These are phyloP conservation scores for Drosophila subobscura DNA, from an alignment of 1,140 invertebrate genomes.

Conservation along the genomic window DNA sequence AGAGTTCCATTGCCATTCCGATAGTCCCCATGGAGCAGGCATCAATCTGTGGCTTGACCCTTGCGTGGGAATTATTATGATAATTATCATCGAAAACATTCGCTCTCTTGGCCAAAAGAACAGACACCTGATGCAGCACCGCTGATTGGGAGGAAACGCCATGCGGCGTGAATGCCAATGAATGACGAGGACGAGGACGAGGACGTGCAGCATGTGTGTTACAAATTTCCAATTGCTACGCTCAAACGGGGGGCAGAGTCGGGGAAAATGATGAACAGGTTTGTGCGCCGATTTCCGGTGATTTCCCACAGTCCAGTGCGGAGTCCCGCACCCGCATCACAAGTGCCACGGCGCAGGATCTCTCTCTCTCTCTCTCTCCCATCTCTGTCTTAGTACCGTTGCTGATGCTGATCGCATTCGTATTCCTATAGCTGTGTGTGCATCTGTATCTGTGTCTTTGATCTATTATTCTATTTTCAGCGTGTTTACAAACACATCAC, in stretches of 20 bases:
- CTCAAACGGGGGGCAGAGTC: neutral
- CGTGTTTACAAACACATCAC: slow-evolving; percentile 79
- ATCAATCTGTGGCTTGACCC: slow-evolving; percentile 26
- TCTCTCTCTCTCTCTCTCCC: neutral
- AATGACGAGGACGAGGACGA: slow-evolving; percentile 8
- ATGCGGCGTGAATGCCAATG: slow-evolving; percentile 15
- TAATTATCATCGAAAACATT: slow-evolving; percentile 29
- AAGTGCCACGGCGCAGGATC: slow-evolving; percentile 40
- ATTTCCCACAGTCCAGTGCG: slow-evolving; percentile 32
- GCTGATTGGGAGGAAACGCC: slow-evolving; percentile 47
- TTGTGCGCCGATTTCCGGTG: slow-evolving; percentile 44
- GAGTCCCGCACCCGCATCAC: slow-evolving; percentile 41
- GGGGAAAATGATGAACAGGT: slow-evolving; percentile 26
- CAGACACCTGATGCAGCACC: slow-evolving; percentile 38
- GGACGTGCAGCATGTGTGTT: slow-evolving; percentile 66
- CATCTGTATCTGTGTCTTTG: slow-evolving; percentile 37
- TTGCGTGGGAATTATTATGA: slow-evolving; percentile 38
- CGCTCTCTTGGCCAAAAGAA: slow-evolving; percentile 1
- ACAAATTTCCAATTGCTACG: slow-evolving; percentile 63
- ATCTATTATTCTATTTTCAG: slow-evolving; percentile 77
- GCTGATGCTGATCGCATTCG: slow-evolving; percentile 14
- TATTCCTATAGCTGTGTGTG: neutral
- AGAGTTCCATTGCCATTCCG: too few relatives aligned
- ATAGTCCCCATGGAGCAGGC: too few relatives aligned
- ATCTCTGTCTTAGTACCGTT: slow-evolving; percentile 1